Base-by-base conservation (phyloP, 2,888 invertebrate species). In the Meta bourneti region DNA sequence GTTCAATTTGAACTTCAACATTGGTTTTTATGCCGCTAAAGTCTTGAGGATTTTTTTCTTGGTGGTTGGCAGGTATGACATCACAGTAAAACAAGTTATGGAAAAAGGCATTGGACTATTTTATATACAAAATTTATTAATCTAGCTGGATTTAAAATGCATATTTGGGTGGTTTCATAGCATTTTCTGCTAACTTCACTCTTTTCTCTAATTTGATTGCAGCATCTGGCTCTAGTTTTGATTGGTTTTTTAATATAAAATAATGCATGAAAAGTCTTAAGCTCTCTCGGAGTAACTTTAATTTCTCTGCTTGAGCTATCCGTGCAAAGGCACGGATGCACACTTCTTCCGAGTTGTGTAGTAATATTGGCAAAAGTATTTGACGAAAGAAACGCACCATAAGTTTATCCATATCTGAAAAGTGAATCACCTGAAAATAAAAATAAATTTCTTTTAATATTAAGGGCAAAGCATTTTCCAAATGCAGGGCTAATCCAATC, bases 251-350 rank as follows among this genome's bases (percentile, higher is more conserved):
- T 4, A 98, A 94, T 48, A 98, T 95, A 94, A 98, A 98, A 95
- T 98, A 98, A 94, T 97, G 97, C 94, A 98, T 96, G 94, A 98
- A 98, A 9, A 98, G 95, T 77, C 97, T 95, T 5, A 98, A 95
- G 93, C 98, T 97, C 94, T 98, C 98, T 87, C 97, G 96, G 93
- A 98, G 97, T 94, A 97, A 96, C 94, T 97, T 96, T 11, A 98
- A 95, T 94, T 98, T 97, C 0, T 97, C 96, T 0, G 97, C 96
- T 88, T 96, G 96, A 0, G 97, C 96, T 83, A 98, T 96, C 90
- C 97, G 96, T 84, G 96, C 96, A 95, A 98, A 98, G 0, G 97
- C 97, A 93, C 96, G 96, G 94, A 94, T 78, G 95, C 96, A 0
- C 0, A 96, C 95, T 88, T 96, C 96, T 16, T 96, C 95, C 93